phyloP scores from a whole-genome alignment of 2,888 invertebrate genomes.

The Alentia gelatinosa region DNA sequence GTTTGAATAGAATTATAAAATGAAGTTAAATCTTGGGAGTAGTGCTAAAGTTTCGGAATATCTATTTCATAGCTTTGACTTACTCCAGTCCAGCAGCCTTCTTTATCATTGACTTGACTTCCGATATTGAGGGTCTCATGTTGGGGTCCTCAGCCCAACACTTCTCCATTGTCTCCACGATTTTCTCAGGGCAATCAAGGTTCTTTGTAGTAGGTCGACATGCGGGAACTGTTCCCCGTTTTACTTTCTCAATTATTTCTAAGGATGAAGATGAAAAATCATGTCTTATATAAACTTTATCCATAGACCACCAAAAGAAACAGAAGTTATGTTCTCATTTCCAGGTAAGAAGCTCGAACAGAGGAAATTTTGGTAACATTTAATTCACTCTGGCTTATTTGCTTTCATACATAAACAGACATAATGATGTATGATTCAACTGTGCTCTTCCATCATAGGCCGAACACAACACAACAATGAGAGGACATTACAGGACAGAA shows the following conservation, averaged over 20 bases:
- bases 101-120: conserved; percentile 17
- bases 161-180: conserved; percentile 86
- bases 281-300: neutral
- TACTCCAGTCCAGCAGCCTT: conserved; percentile 24
- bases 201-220: conserved; percentile 89
- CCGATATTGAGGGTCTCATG: conserved; percentile 86
- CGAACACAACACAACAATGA: no score
- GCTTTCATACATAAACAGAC: no score
- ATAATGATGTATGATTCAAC: no score
- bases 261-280: neutral
- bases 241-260: conserved; percentile 85
- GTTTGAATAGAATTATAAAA: no score
- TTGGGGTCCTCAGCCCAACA: conserved; percentile 95
- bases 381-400: no score
- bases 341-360: no score
- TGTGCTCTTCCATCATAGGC: no score
- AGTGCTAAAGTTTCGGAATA: no score
- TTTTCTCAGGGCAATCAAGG: conserved; percentile 61
- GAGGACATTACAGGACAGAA: no score
- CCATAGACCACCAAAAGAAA: neutral
- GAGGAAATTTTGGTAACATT: no score
- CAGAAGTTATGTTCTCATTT: neutral
- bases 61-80: no score
- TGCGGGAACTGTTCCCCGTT: conserved; percentile 83
- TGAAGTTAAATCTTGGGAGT: no score